These are phyloP conservation scores for Galerucella nymphaeae DNA, from an alignment of 2,888 invertebrate species.

Conservation along the genomic window DNA sequence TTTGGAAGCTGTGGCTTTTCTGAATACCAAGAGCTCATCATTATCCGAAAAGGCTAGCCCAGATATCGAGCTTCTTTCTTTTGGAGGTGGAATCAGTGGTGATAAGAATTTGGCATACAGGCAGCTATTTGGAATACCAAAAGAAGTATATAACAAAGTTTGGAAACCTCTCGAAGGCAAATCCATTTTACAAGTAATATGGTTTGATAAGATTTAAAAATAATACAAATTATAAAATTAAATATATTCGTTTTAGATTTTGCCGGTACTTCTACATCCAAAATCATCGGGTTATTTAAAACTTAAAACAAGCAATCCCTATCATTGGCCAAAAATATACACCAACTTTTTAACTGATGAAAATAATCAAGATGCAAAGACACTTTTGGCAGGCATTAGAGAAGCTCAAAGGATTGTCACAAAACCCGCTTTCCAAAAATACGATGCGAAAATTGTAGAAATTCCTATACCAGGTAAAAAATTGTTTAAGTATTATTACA, in stretches of 20 bases:
- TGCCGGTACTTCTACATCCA: slow-evolving; percentile 79
- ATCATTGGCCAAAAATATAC: slow-evolving; percentile 77
- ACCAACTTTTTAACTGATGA: slow-evolving; percentile 82
- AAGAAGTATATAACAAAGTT: slow-evolving; percentile 68
- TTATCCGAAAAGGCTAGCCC: slow-evolving; percentile 70
- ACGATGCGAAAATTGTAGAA: slow-evolving; percentile 43
- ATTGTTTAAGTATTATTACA: no score
- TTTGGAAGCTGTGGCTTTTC: slow-evolving; percentile 70
- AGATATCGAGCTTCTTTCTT: slow-evolving; percentile 77
- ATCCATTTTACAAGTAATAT: slow-evolving; percentile 49
- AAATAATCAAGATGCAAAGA: slow-evolving; percentile 65
- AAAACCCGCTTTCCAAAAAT: slow-evolving; percentile 65
- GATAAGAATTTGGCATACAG: slow-evolving; percentile 56
- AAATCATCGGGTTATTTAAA: slow-evolving; percentile 76
- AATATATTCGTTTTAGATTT: slow-evolving; percentile 59
- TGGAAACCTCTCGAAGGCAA: slow-evolving; percentile 68
- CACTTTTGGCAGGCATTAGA: slow-evolving; percentile 63
- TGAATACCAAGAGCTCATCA: slow-evolving; percentile 69
- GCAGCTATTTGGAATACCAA: slow-evolving; percentile 67
- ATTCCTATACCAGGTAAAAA: slow-evolving; percentile 48
- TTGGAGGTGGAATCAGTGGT: slow-evolving; percentile 66
- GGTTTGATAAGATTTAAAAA: neutral
- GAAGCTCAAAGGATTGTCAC: slow-evolving; percentile 66
- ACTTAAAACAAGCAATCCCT: slow-evolving; percentile 78
- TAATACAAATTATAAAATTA: neutral